phyloP scores from a whole-genome alignment of 2,888 invertebrate genomes.

The Eucera pruinosa region DNA sequence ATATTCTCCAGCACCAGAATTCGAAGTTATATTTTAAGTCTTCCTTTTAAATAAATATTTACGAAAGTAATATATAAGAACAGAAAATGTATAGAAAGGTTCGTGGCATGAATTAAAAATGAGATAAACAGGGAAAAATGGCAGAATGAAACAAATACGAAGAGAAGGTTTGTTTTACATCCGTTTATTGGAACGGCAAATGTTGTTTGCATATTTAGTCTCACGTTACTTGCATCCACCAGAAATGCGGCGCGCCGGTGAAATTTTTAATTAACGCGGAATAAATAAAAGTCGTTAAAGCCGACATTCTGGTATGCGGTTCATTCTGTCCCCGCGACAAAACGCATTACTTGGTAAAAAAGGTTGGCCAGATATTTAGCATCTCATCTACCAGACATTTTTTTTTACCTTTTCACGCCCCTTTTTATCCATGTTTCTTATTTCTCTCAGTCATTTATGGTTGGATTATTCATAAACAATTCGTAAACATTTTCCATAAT shows the following conservation, averaged over 20 bases:
- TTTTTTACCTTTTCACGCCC: background rate
- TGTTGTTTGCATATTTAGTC: slow-evolving; percentile 25
- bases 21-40: too few species aligned
- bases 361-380: slow-evolving; percentile 7
- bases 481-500: too few species aligned
- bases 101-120: background rate
- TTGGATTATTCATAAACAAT: too few species aligned
- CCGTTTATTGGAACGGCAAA: slow-evolving; percentile 12
- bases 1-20: too few species aligned
- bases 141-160: background rate
- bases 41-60: too few species aligned
- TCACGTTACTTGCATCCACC: too few species aligned
- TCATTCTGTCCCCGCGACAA: slow-evolving; percentile 5
- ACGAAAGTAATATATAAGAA: too few species aligned
- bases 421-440: background rate
- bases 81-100: background rate
- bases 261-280: slow-evolving; percentile 58
- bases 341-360: slow-evolving; percentile 12
- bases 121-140: background rate
- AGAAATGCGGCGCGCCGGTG: slow-evolving; percentile 8
- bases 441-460: background rate
- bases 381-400: background rate
- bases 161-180: background rate
- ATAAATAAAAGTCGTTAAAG: slow-evolving; percentile 50
- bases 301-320: slow-evolving; percentile 11